Evolutionary conservation across 1,140 invertebrate species (phyloP), one percentile per base, ranked within the genome.

Genomic region (Platyura marginata): DNA sequence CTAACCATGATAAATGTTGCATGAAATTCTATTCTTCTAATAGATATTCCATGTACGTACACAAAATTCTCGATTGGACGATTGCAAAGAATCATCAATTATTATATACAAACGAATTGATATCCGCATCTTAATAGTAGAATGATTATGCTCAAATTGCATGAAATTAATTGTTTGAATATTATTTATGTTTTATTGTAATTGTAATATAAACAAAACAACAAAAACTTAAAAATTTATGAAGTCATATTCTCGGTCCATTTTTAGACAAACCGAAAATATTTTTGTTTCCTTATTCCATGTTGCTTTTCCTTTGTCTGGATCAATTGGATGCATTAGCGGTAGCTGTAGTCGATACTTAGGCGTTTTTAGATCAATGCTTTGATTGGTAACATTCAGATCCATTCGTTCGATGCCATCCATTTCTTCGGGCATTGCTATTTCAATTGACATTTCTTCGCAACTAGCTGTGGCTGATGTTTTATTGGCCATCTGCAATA

Each of bases 191-290:
- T n/a, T n/a, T n/a, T n/a, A n/a, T n/a, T n/a, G n/a, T n/a, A n/a
- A n/a, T n/a, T n/a, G n/a, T n/a, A n/a, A n/a, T n/a, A n/a, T n/a
- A n/a, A n/a, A n/a, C n/a, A n/a, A n/a, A n/a, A n/a, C n/a, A n/a
- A n/a, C n/a, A n/a, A n/a, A n/a, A n/a, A n/a, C n/a, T 79, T 69
- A 88, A 65, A 86, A 89, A 65, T 91, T 90, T 22, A 89, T 62
- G 54, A 69, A 74, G 64, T 90, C 86, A 51, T 83, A 74, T 55
- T 89, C 85, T 45, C 85, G 67, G 25, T 66, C 61, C 50, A 90
- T 66, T 23, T 67, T 69, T 32, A 89, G 59, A 16, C 74, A 81
- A 11, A 90, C 63, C 46, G 71, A 67, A 33, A 91, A 63, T 16
- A 66, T 75, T 44, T 74, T 69, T 18, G 66, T 61, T n/a, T 75